These are phyloP conservation scores for Cantharis lateralis DNA, from an alignment of 2,888 invertebrate species.

Conservation along the genomic window DNA sequence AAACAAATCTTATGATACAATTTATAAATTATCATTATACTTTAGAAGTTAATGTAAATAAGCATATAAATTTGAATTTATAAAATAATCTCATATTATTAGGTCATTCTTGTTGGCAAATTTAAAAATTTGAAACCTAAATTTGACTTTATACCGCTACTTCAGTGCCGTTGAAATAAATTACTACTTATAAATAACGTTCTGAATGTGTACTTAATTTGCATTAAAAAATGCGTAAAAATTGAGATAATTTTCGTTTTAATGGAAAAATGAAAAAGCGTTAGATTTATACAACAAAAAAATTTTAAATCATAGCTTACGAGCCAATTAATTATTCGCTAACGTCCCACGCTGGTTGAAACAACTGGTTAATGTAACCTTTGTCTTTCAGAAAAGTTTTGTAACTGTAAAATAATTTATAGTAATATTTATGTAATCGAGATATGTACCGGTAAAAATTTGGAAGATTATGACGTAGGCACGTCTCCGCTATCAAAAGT, in stretches of 20 bases:
- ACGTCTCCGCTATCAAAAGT: not conserved
- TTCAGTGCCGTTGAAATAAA: not conserved
- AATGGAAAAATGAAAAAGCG: not conserved
- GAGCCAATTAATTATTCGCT: not conserved
- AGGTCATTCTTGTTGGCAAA: not conserved
- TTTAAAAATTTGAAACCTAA: not conserved
- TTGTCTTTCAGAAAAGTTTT: slow-evolving; percentile 2
- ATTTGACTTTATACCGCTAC: not conserved
- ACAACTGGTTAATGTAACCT: not conserved
- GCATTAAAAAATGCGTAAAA: not conserved
- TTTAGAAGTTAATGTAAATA: too few species aligned
- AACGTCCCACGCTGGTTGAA: not conserved
- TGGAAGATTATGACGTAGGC: slow-evolving; percentile 30
- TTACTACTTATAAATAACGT: not conserved
- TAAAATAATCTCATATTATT: not conserved
- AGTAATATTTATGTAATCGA: slow-evolving; percentile 17
- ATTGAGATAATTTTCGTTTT: not conserved
- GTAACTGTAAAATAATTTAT: slow-evolving; percentile 24
- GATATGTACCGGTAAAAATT: slow-evolving; percentile 38
- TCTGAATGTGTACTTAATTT: not conserved
- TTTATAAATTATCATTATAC: too few species aligned
- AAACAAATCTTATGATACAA: too few species aligned
- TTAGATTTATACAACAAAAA: not conserved
- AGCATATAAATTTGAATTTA: not conserved
- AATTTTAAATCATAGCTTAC: not conserved